These are phyloP conservation scores for Charanyca ferruginea DNA, from an alignment of 2,888 invertebrate species.

Conservation along the genomic window DNA sequence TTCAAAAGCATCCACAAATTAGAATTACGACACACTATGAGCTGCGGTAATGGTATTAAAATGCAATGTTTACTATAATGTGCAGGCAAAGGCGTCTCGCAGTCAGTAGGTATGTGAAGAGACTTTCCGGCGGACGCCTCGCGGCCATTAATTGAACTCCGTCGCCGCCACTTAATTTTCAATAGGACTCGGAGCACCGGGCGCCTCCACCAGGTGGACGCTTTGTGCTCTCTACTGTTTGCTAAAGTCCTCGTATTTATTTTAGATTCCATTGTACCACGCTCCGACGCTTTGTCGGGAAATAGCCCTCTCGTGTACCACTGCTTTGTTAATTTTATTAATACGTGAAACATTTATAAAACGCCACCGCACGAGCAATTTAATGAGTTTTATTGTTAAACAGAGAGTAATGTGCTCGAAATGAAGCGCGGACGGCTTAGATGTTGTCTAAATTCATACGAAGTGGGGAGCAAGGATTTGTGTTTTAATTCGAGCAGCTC, in stretches of 20 bases:
- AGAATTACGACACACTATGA: conserved; percentile 26
- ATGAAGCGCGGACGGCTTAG: conserved; percentile 81
- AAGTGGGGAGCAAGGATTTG: conserved; percentile 72
- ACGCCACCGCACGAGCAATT: conserved; percentile 87
- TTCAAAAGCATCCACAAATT: too few relatives aligned
- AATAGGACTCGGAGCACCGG: conserved; percentile 72
- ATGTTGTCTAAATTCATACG: conserved; percentile 79
- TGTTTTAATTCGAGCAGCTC: conserved; percentile 82
- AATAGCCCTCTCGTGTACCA: conserved; percentile 86
- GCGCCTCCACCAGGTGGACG: conserved; percentile 83
- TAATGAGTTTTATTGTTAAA: conserved; percentile 90
- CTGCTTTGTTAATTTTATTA: conserved; percentile 91
- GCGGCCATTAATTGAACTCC: conserved; percentile 83
- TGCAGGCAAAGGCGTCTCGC: conserved; percentile 34
- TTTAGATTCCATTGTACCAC: conserved; percentile 89
- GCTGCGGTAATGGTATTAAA: conserved; percentile 40
- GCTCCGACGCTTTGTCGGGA: conserved; percentile 87
- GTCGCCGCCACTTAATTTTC: conserved; percentile 84
- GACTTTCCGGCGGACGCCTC: conserved; percentile 72
- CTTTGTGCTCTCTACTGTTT: conserved; percentile 87
- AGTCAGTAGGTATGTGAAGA: conserved; percentile 56
- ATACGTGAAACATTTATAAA: conserved; percentile 91
- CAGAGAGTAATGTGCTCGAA: conserved; percentile 86
- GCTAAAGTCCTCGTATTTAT: conserved; percentile 90
- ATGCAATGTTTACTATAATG: conserved; percentile 48